phyloP scores from a whole-genome alignment of 2,888 invertebrate species.

The Euclidia mi region DNA sequence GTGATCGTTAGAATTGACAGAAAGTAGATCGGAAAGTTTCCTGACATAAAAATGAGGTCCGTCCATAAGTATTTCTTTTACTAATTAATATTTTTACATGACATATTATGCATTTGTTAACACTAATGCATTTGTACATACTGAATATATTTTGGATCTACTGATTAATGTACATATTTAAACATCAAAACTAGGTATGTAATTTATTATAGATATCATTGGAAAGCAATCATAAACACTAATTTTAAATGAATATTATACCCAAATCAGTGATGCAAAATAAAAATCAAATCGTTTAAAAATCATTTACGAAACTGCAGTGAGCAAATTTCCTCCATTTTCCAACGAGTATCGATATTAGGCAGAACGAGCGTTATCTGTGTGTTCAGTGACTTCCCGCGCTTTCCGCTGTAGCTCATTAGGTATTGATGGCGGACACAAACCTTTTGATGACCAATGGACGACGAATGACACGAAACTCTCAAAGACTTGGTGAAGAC shows the following conservation, averaged over 20 bases:
- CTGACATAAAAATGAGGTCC: no score
- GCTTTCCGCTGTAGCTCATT: constrained; percentile 66
- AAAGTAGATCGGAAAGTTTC: no score
- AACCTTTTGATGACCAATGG: constrained; percentile 35
- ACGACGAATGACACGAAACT: constrained; percentile 32
- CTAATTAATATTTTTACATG: no score
- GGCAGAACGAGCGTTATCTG: constrained; percentile 63
- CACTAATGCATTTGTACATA: no score
- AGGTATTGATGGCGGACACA: constrained; percentile 49
- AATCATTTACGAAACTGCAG: constrained; percentile 30
- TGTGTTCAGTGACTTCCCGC: constrained; percentile 61
- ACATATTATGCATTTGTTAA: no score
- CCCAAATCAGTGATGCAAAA: not conserved
- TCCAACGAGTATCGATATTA: constrained; percentile 44
- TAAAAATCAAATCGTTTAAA: constrained; percentile 22
- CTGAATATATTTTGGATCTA: no score
- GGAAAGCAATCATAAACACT: not conserved
- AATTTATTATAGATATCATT: no score
- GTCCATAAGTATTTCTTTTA: no score
- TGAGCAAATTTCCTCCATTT: constrained; percentile 34
- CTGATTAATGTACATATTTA: no score
- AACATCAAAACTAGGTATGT: no score
- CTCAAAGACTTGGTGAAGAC: constrained; percentile 28
- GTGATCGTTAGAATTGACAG: no score
- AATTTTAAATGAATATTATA: not conserved